Evolutionary conservation across 2,888 invertebrate species (phyloP).

Genomic region (Drosophila parthenogenetica): DNA sequence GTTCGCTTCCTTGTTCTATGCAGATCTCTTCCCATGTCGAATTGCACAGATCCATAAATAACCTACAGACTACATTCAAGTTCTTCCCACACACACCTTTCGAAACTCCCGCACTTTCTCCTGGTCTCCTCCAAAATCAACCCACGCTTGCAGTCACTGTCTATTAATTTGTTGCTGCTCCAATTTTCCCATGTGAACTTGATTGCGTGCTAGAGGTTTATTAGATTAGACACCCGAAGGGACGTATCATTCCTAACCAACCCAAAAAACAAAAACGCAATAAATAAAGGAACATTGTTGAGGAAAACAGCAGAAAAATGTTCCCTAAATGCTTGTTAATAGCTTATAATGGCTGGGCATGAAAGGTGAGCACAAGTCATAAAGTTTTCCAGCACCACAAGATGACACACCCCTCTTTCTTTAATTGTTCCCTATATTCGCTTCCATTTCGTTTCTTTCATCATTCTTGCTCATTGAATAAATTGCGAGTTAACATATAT

Average conservation of each 20-base stretch:
- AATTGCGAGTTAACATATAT: constrained; percentile 45
- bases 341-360: constrained; percentile 74
- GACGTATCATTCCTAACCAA: constrained; percentile 48
- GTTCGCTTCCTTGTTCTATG: constrained; percentile 45
- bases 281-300: constrained; percentile 7
- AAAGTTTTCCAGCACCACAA: constrained; percentile 56
- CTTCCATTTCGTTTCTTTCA: constrained; percentile 36
- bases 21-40: constrained; percentile 72
- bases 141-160: constrained; percentile 41
- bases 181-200: constrained; percentile 83
- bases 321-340: constrained; percentile 81
- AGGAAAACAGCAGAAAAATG: constrained; percentile 43
- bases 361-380: constrained; percentile 80
- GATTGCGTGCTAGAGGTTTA: constrained; percentile 82
- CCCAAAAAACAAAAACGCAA: constrained; percentile 35
- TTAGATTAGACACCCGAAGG: constrained; percentile 75
- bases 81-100: constrained; percentile 83
- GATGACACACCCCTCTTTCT: constrained; percentile 53
- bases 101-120: not conserved
- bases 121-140: constrained; percentile 10
- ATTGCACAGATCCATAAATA: constrained; percentile 74
- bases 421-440: constrained; percentile 62
- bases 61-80: constrained; percentile 23
- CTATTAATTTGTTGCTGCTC: constrained; percentile 62
- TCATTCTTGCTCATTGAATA: constrained; percentile 15